Percentiles rank a stretch among this genome's conserved stretches.
These are phyloP conservation scores for Leucopternis melanops DNA, from an alignment of 2,113 vertebrate species.

Conservation along the genomic window DNA sequence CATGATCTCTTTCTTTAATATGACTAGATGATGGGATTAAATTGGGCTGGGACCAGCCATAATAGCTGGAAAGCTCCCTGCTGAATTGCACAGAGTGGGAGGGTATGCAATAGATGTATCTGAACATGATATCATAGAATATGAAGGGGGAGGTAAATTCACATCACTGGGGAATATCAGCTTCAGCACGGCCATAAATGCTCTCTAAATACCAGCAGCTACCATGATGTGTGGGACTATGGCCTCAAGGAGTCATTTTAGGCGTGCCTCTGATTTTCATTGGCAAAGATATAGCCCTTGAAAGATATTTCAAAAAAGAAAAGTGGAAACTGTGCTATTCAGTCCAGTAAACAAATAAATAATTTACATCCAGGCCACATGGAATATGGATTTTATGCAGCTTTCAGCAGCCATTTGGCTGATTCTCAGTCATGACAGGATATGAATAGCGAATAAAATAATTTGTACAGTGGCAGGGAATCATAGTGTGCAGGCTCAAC, in stretches of 20 bases:
- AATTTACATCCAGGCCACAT: background rate
- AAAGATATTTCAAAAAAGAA: background rate
- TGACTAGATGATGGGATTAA: background rate
- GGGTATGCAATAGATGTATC: background rate
- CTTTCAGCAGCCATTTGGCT: slow-evolving; percentile 23
- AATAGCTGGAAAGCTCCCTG: background rate
- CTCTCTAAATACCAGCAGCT: background rate
- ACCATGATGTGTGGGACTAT: background rate
- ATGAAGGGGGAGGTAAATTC: background rate
- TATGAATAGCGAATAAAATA: background rate
- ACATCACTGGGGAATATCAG: background rate
- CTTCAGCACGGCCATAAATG: background rate
- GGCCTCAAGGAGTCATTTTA: background rate
- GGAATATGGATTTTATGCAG: background rate
- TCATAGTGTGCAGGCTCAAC: background rate
- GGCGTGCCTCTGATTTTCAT: background rate
- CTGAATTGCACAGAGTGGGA: background rate
- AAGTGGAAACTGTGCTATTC: background rate
- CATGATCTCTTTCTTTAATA: background rate
- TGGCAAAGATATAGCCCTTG: background rate
- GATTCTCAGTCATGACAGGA: background rate
- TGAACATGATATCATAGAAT: background rate
- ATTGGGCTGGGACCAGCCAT: background rate
- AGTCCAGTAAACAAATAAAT: background rate
- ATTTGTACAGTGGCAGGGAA: background rate